Evolutionary conservation across 1,140 invertebrate species (phyloP).

Genomic region (Camponotus floridanus): DNA sequence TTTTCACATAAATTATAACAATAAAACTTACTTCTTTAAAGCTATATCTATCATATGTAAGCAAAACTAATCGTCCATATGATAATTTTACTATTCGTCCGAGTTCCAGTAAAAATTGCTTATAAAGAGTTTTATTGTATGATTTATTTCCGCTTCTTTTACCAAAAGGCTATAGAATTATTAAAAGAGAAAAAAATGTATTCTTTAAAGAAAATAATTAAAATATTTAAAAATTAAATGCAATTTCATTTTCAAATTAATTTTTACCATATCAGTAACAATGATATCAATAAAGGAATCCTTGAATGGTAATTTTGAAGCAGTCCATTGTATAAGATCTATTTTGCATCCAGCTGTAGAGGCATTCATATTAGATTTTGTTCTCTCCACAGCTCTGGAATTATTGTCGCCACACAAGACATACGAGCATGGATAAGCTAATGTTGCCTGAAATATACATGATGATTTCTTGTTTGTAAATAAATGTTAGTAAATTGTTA

Average conservation of each 20-base stretch:
- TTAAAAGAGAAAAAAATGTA: not conserved
- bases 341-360: conserved; percentile 74
- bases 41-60: conserved; percentile 87
- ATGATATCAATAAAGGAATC: conserved; percentile 87
- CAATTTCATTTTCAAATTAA: conserved; percentile 15
- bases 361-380: conserved; percentile 83
- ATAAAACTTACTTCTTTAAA: conserved; percentile 77
- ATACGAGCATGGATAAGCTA: conserved; percentile 83
- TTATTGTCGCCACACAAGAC: conserved; percentile 86
- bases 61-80: conserved; percentile 86
- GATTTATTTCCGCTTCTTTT: conserved; percentile 86
- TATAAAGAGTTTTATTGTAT: conserved; percentile 87
- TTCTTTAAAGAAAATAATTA: not conserved
- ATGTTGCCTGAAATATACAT: conserved; percentile 78
- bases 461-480: not conserved
- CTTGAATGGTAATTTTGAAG: conserved; percentile 85
- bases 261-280: conserved; percentile 87
- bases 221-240: not conserved
- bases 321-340: conserved; percentile 86
- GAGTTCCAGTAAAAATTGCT: conserved; percentile 85
- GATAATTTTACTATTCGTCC: conserved; percentile 83
- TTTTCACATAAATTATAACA: not conserved
- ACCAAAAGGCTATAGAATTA: conserved; percentile 86
- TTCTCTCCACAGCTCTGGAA: conserved; percentile 82
- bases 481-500: conserved; percentile 3